Base-by-base conservation (phyloP, 1,140 invertebrate genomes). In the Drosophila trapezifrons region DNA sequence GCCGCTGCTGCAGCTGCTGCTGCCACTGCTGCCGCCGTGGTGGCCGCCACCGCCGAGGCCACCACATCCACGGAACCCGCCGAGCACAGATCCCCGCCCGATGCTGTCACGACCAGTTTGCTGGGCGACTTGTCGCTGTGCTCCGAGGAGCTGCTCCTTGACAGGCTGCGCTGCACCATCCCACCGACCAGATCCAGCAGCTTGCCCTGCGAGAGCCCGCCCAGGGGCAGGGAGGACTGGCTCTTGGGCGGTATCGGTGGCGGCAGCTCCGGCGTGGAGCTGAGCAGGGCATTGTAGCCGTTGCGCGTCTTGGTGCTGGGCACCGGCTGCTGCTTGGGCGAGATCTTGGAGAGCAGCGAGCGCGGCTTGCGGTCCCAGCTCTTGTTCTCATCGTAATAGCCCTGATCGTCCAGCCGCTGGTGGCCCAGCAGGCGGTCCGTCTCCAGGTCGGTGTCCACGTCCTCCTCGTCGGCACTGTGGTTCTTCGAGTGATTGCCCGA, bases 381-480 rank as follows among this genome's bases (percentile, higher is more conserved):
- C 37, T 92, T 96, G 93, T 97, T 97, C 67, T 97, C 96, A 90
- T 97, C 97, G 82, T 96, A 98, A 92, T 97, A 98, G 71, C 96
- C 96, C 92, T 97, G 96, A 92, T 98, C 97, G 78, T 98, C 97
- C 13, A 96, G 96, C 69, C 97, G 93, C 89, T 98, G 97, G 91
- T 98, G 96, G 4, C 97, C 97, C 27, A 98, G 93, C 46, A 98
- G 93, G 80, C 97, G 93, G 92, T 98, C 97, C 17, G 97, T 98
- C 93, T 98, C 97, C 58, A 97, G 93, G 90, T 97, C 97, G 0
- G 97, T 97, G 78, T 97, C 97, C 9, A 96, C 96, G 92, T 97
- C 96, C 86, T 97, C 96, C 94, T 92, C 91, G 52, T 92, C 91
- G 59, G 76, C 91, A 29, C 84, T 91, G 62, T 87, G 72, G 18